Percentiles rank a stretch among this genome's conserved stretches.
Evolutionary conservation across 2,888 invertebrate species (phyloP).

Genomic region (Argyra leucocephala): DNA sequence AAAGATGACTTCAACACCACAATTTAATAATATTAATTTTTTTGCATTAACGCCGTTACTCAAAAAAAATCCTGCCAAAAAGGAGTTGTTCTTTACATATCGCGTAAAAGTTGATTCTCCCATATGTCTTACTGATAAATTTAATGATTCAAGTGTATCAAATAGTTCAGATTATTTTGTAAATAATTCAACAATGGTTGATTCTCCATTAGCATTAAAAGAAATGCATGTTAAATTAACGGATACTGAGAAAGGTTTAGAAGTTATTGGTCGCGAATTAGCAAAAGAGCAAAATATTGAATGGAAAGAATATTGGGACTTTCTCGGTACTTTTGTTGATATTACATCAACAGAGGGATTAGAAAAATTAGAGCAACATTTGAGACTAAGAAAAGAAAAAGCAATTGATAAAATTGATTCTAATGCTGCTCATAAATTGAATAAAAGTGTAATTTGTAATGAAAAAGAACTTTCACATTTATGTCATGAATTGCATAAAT

Average conservation of each 20-base stretch:
- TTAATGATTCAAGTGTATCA: slow-evolving; percentile 18
- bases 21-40: neutral
- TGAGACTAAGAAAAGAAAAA: slow-evolving; percentile 20
- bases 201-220: slow-evolving; percentile 32
- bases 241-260: slow-evolving; percentile 81
- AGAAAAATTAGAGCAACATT: slow-evolving; percentile 53
- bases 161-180: slow-evolving; percentile 16
- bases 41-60: slow-evolving; percentile 17
- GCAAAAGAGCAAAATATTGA: slow-evolving; percentile 63
- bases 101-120: slow-evolving; percentile 30
- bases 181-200: slow-evolving; percentile 12
- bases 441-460: slow-evolving; percentile 19
- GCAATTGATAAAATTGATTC: slow-evolving; percentile 19
- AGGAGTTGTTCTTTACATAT: slow-evolving; percentile 32
- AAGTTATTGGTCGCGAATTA: slow-evolving; percentile 63
- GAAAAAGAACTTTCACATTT: slow-evolving; percentile 24
- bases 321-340: slow-evolving; percentile 72
- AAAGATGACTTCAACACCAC: neutral
- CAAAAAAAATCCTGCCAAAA: slow-evolving; percentile 23
- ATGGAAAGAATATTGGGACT: slow-evolving; percentile 92
- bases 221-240: slow-evolving; percentile 49
- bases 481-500: slow-evolving; percentile 27
- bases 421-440: slow-evolving; percentile 11
- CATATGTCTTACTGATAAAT: slow-evolving; percentile 21
- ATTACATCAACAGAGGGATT: slow-evolving; percentile 66